Percentiles rank a stretch among this genome's conserved stretches.
Conservation (phyloP, 2,888 invertebrate species). For the Microctonus brassicae region DNA sequence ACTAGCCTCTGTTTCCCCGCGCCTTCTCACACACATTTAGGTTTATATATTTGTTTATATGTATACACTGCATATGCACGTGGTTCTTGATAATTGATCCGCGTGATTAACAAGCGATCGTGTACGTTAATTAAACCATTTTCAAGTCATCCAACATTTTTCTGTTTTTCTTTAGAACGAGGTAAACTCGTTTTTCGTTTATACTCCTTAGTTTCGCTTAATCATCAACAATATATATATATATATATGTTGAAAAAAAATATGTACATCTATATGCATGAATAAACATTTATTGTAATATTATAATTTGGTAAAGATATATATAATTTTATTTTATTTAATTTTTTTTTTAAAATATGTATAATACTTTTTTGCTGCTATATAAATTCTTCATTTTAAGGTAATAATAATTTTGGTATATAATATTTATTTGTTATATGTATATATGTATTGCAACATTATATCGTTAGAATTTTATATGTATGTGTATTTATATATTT, state of each 20-base stretch:
- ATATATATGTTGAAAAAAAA: background rate
- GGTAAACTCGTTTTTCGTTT: background rate
- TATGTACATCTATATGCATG: background rate
- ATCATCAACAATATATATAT: background rate
- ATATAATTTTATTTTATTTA: too few species aligned
- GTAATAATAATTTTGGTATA: too few species aligned
- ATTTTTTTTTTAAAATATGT: too few species aligned
- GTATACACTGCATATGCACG: background rate
- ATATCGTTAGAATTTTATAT: too few species aligned
- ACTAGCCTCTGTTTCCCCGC: background rate
- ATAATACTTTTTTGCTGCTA: too few species aligned
- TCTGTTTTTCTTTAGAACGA: slow-evolving; percentile 1
- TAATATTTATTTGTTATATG: too few species aligned
- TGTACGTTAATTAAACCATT: slow-evolving; percentile 39
- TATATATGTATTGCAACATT: too few species aligned
- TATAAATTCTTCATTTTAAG: too few species aligned
- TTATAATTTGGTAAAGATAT: too few species aligned
- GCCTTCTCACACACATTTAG: background rate
- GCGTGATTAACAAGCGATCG: slow-evolving; percentile 33
- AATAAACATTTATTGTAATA: too few species aligned
- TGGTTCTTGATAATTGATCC: slow-evolving; percentile 29
- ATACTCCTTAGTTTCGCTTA: background rate
- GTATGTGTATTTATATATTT: too few species aligned
- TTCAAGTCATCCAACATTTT: slow-evolving; percentile 25
- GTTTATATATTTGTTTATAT: background rate